A percentile compares a stretch with the other conserved stretches of the same genome.
Conservation (phyloP, 1,140 invertebrate species). For the Scylla paramamosain region DNA sequence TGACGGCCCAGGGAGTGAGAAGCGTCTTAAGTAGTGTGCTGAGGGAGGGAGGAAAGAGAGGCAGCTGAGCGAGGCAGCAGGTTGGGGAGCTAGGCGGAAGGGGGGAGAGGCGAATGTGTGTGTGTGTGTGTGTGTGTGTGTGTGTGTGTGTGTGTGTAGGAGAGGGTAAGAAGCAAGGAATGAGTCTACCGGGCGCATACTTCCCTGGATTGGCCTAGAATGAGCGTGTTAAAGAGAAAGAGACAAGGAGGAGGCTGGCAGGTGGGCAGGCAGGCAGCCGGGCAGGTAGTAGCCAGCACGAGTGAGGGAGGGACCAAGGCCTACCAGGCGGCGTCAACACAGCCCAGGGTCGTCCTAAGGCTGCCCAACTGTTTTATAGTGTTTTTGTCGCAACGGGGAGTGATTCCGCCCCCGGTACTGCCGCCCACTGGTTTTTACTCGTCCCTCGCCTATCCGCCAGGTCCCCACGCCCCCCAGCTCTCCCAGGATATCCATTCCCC, state of each 20-base stretch:
- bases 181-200: background rate
- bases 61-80: conserved; percentile 16
- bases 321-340: background rate
- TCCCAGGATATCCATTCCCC: background rate
- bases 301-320: background rate
- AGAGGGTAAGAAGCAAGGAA: background rate
- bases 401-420: background rate
- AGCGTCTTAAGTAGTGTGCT: background rate
- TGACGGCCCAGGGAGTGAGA: background rate
- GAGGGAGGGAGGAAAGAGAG: conserved; percentile 10
- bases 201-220: background rate
- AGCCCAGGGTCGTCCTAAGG: background rate
- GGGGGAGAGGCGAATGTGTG: background rate
- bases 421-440: background rate
- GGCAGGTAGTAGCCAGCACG: background rate
- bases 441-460: background rate
- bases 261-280: background rate
- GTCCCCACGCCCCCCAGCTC: background rate
- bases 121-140: background rate
- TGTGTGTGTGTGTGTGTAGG: background rate
- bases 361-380: conserved; percentile 3
- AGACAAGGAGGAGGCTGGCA: background rate
- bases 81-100: background rate
- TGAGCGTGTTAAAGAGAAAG: background rate
- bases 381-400: background rate